Base-by-base conservation (phyloP, 2,113 vertebrate species). In the Bothrops jararaca region DNA sequence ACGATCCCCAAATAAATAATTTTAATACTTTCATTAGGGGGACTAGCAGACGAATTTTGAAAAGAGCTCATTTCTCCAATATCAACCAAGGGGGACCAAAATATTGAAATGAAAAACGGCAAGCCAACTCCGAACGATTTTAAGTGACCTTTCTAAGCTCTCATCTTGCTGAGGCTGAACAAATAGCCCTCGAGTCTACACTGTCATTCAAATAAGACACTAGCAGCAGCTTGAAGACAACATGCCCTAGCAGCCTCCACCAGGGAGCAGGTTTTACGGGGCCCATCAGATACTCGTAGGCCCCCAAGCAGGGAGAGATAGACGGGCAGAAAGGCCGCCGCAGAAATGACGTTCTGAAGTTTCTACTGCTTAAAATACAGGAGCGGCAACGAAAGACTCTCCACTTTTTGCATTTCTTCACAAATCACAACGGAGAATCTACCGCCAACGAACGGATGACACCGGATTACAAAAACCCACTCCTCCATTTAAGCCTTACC, bases 401-500 rank as follows among this genome's bases (percentile, higher is more conserved):
- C 45, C 4, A 5, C 29, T 34, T 8, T 0, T 3, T 1, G 45
- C 13, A 12, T 5, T 29, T 24, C 29, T 1, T 3, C 42, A 1
- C 50, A 1, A 3, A 29, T 10, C 23, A 1, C 34, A 45, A 2
- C 34, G 0, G 0, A 6, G 0, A 0, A 1, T 60, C 0, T 24
- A 0, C 1, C 13, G 22, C 10, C 10, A 15, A 2, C 26, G 2
- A 15, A 7, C 58, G 95, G 98, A 99, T 99, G 98, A 93, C 94
- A 90, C 13, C 22, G 39, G 98, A 98, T 98, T 54, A 0, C 1
- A 54, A 0, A 80, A 92, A 18, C 12, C 26, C 6, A 85, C 9
- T 0, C 9, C 24, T 23, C 23, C 39, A 91, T 50, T 64, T 86
- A 60, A 13, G 0, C 94, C 98, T 98, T 98, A 98, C 98, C 98